Conservation (phyloP, 2,113 vertebrate genomes). For the Mionectes macconnelli region DNA sequence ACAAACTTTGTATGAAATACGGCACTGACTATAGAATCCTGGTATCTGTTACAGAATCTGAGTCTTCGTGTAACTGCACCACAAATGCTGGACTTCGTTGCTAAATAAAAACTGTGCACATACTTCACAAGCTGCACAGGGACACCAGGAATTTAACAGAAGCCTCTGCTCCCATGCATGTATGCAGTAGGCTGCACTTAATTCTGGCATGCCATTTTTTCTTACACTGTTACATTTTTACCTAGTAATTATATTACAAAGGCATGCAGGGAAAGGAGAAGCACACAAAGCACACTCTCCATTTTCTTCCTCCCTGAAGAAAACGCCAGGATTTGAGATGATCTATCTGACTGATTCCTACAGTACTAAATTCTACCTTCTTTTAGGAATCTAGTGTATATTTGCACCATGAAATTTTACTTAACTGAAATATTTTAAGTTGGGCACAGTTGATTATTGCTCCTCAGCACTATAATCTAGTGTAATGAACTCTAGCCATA, state of each 20-base stretch:
- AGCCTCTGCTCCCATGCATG: background rate
- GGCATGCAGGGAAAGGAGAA: constrained; percentile 3
- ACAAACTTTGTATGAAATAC: background rate
- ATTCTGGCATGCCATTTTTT: background rate
- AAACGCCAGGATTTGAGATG: background rate
- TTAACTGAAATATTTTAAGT: background rate
- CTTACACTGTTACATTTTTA: background rate
- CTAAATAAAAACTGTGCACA: background rate
- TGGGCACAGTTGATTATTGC: background rate
- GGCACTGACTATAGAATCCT: background rate
- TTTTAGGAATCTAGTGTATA: background rate
- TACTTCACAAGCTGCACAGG: background rate
- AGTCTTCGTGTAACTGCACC: background rate
- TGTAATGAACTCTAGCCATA: background rate
- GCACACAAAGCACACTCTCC: constrained; percentile 7
- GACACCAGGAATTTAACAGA: background rate
- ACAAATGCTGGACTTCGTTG: background rate
- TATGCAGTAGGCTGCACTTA: background rate
- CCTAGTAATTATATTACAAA: constrained; percentile 49
- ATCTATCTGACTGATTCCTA: background rate
- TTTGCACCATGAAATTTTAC: background rate
- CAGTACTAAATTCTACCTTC: background rate
- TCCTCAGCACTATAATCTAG: background rate
- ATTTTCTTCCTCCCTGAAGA: background rate
- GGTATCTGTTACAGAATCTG: background rate